Percentiles rank a stretch among this genome's conserved stretches.
These are phyloP conservation scores for Adrianichthys oophorus DNA, from an alignment of 2,797 vertebrate species.

Conservation along the genomic window DNA sequence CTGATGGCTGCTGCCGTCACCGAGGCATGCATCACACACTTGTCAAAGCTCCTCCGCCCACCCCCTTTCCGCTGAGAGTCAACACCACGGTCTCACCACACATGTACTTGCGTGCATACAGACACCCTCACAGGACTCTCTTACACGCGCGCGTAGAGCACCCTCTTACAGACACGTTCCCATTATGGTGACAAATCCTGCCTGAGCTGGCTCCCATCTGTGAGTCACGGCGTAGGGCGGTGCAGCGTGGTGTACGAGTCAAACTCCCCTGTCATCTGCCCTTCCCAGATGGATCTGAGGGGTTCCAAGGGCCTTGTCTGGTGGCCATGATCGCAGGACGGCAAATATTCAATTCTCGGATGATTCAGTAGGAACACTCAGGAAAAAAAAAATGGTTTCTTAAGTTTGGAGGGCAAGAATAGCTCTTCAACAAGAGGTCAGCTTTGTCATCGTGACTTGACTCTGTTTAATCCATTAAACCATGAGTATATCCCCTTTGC, in stretches of 20 bases:
- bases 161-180: conserved; percentile 53
- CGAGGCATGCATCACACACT: conserved; percentile 71
- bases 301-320: conserved; percentile 52
- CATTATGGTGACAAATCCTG: conserved; percentile 75
- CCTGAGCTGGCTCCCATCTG: conserved; percentile 70
- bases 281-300: conserved; percentile 63
- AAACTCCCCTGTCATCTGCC: conserved; percentile 72
- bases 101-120: conserved; percentile 52
- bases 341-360: conserved; percentile 22
- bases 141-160: conserved; percentile 24
- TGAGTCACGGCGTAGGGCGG: conserved; percentile 60
- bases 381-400: conserved; percentile 15
- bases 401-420: conserved; percentile 21
- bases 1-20: conserved; percentile 71
- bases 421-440: conserved; percentile 45
- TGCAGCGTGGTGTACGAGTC: conserved; percentile 57
- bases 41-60: conserved; percentile 70
- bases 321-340: conserved; percentile 35
- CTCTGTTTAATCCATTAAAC: conserved; percentile 67
- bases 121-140: conserved; percentile 42
- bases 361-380: conserved; percentile 15
- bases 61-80: conserved; percentile 64
- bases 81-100: conserved; percentile 63
- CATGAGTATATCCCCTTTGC: conserved; percentile 45
- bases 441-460: conserved; percentile 59